Evolutionary conservation across 2,113 vertebrate species (phyloP), one percentile per base, ranked within the genome.

Genomic region (Pyxicephalus adspersus): DNA sequence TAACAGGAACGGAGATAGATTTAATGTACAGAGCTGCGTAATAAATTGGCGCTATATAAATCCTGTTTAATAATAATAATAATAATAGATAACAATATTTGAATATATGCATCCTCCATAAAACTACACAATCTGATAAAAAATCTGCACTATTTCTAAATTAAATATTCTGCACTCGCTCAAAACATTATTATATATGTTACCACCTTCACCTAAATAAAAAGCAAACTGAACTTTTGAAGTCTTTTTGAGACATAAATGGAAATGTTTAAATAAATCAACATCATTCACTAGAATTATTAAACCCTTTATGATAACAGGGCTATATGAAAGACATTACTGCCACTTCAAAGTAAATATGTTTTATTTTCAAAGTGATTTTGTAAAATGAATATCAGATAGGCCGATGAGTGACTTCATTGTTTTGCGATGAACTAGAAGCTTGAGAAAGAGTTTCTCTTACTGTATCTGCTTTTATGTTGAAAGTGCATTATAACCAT

Each of bases 281-380:
- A 63, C 45, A 76, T 23, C 31, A 76, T 19, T 45, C 38, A 63
- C 23, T 64, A 51, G 22, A 63, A 63, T 76, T 26, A 76, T 51
- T 22, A 34, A 63, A 34, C 16, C 74, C 26, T 28, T 15, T 4
- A 15, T n/a, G 58, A 76, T 76, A 64, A 76, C 58, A 64, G 23
- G 7, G 50, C 25, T 76, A 51, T 50, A 76, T 76, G 34, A 31
- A 76, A 63, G 17, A 34, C 18, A 76, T 76, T 76, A 76, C 34
- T n/a, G 13, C 15, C n/a, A n/a, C 22, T 16, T 74, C 55, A 74
- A 25, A 58, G 54, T 38, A 18, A 55, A 34, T 60, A 8, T 8
- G n/a, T 38, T 23, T 23, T 60, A 58, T 22, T 73, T 73, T 52
- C 5, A 64, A 77, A 65, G 75, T 52, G 45, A 65, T 77, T 54